Conservation (phyloP, 2,113 vertebrate genomes). For the Amphiprion ocellaris region DNA sequence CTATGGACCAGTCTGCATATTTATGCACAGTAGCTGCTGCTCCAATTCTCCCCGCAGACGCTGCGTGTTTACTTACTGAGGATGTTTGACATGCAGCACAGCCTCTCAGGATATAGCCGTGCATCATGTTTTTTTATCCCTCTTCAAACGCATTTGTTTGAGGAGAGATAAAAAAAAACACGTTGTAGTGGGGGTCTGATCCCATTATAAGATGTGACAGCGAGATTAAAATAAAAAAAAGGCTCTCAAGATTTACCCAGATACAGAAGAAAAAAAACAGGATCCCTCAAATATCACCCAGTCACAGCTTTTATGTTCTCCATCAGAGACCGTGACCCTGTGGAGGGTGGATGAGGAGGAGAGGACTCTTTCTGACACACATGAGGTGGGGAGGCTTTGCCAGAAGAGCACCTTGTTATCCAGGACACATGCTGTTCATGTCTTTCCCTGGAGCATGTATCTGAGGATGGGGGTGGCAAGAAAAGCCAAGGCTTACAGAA, state of each 20-base stretch:
- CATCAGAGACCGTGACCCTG: conserved; percentile 21
- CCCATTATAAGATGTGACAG: conserved; percentile 40
- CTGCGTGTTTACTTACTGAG: conserved; percentile 51
- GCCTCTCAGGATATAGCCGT: conserved; percentile 15
- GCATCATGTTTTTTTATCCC: conserved; percentile 45
- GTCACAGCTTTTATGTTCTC: conserved; percentile 34
- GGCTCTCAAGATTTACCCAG: conserved; percentile 3
- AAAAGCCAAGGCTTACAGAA: not conserved
- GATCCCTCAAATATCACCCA: conserved; percentile 23
- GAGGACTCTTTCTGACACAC: not conserved
- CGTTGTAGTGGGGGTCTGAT: conserved; percentile 20
- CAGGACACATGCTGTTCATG: conserved; percentile 49
- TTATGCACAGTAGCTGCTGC: conserved; percentile 50
- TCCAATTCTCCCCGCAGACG: conserved; percentile 47
- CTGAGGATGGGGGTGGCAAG: not conserved
- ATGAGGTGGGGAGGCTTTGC: conserved; percentile 11
- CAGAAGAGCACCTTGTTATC: conserved; percentile 55
- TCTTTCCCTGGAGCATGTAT: conserved; percentile 31
- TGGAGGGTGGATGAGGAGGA: not conserved
- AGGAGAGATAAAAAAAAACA: conserved; percentile 32
- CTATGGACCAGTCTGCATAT: conserved; percentile 49
- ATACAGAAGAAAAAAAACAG: conserved; percentile 16
- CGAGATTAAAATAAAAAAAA: not conserved
- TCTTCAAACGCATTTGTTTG: conserved; percentile 43
- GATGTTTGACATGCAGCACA: conserved; percentile 55